phyloP scores from a whole-genome alignment of 2,888 invertebrate species.

The Gasteruption jaculator region DNA sequence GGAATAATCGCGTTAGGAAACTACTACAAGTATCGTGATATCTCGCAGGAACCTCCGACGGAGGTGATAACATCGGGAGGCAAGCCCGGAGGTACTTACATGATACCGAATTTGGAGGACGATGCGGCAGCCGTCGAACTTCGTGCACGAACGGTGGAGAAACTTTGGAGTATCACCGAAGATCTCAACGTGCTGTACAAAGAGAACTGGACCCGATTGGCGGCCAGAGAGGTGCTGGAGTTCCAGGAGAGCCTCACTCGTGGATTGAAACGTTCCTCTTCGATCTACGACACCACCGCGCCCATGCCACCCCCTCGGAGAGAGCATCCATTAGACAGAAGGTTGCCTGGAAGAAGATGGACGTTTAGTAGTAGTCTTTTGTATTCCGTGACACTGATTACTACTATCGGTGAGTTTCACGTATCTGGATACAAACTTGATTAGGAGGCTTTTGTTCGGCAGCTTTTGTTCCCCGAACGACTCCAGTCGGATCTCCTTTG shows the following conservation, averaged over 20 bases:
- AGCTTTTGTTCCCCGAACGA: too few relatives aligned
- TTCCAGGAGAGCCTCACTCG: conserved; percentile 64
- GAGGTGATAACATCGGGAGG: conserved; percentile 26
- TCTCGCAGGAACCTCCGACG: conserved; percentile 31
- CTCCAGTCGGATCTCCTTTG: too few relatives aligned
- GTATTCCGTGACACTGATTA: conserved; percentile 89
- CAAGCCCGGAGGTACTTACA: conserved; percentile 45
- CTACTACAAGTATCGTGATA: too few relatives aligned
- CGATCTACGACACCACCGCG: conserved; percentile 45
- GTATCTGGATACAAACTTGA: background rate
- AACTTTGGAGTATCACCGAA: conserved; percentile 81
- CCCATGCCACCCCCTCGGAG: conserved; percentile 27
- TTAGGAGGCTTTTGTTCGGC: too few relatives aligned
- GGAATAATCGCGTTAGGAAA: too few relatives aligned
- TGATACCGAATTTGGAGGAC: conserved; percentile 41
- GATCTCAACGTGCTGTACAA: conserved; percentile 85
- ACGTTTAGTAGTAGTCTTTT: conserved; percentile 89
- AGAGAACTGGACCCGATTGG: conserved; percentile 86
- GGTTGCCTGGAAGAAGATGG: conserved; percentile 65
- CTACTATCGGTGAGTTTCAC: conserved; percentile 83
- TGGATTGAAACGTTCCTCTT: conserved; percentile 45
- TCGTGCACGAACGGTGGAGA: conserved; percentile 71
- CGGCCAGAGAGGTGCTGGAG: conserved; percentile 80
- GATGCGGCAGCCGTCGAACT: conserved; percentile 56
- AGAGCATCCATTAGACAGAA: conserved; percentile 42